Evolutionary conservation across 2,797 vertebrate genomes (phyloP).

Genomic region (Neoniphon sammara): DNA sequence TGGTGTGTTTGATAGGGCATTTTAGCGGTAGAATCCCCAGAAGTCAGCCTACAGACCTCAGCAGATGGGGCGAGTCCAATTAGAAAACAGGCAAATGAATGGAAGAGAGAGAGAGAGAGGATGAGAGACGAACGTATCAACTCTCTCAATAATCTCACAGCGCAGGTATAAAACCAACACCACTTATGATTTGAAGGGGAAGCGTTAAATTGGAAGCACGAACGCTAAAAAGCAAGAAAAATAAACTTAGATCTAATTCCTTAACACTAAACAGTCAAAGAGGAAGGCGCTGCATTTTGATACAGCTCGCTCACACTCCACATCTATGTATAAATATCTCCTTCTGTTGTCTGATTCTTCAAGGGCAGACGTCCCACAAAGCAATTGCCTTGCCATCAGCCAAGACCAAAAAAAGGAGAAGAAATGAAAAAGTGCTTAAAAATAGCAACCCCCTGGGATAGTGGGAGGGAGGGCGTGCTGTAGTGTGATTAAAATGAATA

Average conservation of each 20-base stretch:
- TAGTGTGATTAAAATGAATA: conserved; percentile 81
- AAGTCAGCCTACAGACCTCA: conserved; percentile 74
- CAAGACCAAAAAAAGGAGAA: conserved; percentile 67
- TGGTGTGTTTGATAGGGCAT: conserved; percentile 74
- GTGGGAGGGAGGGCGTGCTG: conserved; percentile 70
- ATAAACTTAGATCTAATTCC: conserved; percentile 52
- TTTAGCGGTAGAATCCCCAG: conserved; percentile 70
- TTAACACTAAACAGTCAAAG: conserved; percentile 49
- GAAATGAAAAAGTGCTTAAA: conserved; percentile 81
- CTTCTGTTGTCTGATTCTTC: conserved; percentile 77
- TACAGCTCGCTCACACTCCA: conserved; percentile 54
- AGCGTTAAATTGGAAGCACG: conserved; percentile 28
- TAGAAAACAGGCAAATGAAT: conserved; percentile 71
- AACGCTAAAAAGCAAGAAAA: conserved; percentile 20
- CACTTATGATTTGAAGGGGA: conserved; percentile 40
- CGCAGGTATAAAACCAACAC: conserved; percentile 62
- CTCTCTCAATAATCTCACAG: conserved; percentile 48
- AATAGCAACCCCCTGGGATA: conserved; percentile 78
- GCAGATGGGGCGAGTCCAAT: conserved; percentile 82
- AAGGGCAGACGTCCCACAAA: conserved; percentile 78
- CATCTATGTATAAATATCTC: conserved; percentile 76
- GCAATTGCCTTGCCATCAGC: conserved; percentile 76
- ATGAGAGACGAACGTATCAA: conserved; percentile 55
- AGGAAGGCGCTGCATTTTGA: conserved; percentile 46
- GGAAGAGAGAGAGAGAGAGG: conserved; percentile 47